Base-by-base conservation (phyloP, 2,113 vertebrate genomes). In the Misgurnus mizolepis region DNA sequence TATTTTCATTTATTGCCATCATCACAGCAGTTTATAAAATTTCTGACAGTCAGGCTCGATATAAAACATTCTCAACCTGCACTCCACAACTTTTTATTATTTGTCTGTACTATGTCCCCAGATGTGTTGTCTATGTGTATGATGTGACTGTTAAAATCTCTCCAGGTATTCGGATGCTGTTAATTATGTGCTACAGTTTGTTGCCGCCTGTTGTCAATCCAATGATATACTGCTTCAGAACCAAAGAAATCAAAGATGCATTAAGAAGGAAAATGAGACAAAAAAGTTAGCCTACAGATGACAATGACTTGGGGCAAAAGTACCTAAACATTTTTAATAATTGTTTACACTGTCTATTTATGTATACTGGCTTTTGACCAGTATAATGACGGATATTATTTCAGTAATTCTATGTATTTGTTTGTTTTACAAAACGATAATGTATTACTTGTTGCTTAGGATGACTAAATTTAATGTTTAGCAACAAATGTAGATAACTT, bases 201-300 rank as follows among this genome's bases (percentile, higher is more conserved):
- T 39, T 91, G 1, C 91, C 92, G 62, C 76, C 90, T 22, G 83
- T 77, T 43, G 79, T 92, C 3, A 93, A 93, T 78, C 91, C 92
- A 22, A 6, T 90, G 5, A 91, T 93, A 67, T 93, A 91, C 39
- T 91, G 87, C 83, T 88, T 93, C 3, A 92, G 88, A 83, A 91
- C 90, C 12, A 82, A 83, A 2, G 88, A 91, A 2, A 90, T 93
- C 0, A 92, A 92, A 81, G 65, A 88, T 0, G 77, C 61, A 34
- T 78, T 93, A 34, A 58, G 58, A 0, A 73, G 27, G n/a, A 85
- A 80, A 53, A 67, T 87, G 40, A 87, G 68, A 55, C 73, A 65
- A 34, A n/a, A 84, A 69, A 58, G 80, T 88, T 8, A 78, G 40
- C 41, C 45, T 84, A 40, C 15, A 61, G 7, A 18, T 64, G 22